Base-by-base conservation (phyloP, 2,888 invertebrate genomes). In the Diaprepes abbreviatus region DNA sequence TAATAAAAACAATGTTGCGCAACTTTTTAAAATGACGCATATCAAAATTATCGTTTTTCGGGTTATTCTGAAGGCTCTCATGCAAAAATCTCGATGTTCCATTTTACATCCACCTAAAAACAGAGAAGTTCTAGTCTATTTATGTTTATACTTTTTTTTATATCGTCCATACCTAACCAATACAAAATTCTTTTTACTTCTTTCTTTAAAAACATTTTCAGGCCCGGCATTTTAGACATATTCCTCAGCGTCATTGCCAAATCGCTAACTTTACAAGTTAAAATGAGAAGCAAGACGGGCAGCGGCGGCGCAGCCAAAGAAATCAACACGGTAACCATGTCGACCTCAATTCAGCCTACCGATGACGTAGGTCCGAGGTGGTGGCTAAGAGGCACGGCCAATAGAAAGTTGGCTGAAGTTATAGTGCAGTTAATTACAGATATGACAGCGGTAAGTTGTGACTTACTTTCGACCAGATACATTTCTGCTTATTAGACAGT, bases 171-270 rank as follows among this genome's bases (percentile, higher is more conserved):
- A n/a, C n/a, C n/a, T n/a, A n/a, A n/a, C n/a, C n/a, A n/a, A n/a
- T n/a, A n/a, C n/a, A n/a, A n/a, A n/a, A n/a, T n/a, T n/a, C n/a
- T n/a, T n/a, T n/a, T n/a, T n/a, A n/a, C n/a, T n/a, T n/a, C n/a
- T n/a, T 35, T 10, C 24, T 24, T 24, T 24, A 24, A 24, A 24
- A 24, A 24, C 5, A 24, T 35, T 71, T 72, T 28, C 76, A 92
- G 92, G 48, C 85, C 92, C 35, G 94, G 95, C 1, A 89, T 97
- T 66, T 85, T 97, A 65, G 97, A 97, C 79, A 94, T 97, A 65
- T 91, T 98, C 78, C 86, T 97, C 66, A 92, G 94, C 72, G 94
- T 96, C 74, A 92, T 98, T 71, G 95, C 95, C 33, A 98, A 97
- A 84, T 91, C 96, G 0, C 85, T 98, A 70, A 93, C 93, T 1